Evolutionary conservation across 2,888 invertebrate genomes (phyloP), one percentile per base, ranked within the genome.

Genomic region (Acleris cristana): DNA sequence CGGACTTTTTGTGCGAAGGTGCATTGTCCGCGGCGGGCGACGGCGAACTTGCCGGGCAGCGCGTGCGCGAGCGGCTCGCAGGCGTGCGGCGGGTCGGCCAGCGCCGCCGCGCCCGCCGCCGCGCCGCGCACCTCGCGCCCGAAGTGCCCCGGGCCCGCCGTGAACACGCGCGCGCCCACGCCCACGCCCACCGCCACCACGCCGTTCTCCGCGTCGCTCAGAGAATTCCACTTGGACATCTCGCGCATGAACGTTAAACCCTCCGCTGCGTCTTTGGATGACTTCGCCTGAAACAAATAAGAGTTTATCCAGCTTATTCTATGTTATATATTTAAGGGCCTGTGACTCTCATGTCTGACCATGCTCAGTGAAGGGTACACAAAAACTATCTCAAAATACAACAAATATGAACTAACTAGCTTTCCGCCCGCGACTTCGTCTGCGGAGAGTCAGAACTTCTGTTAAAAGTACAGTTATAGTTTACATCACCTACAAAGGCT

Each of bases 231-330:
- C 81, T 98, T 97, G 1, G 98, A 95, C 98, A 99, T 98, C 90
- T 99, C 99, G 80, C 98, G 97, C 98, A 99, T 99, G 84, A 99
- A 99, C 16, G 97, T 93, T 45, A 98, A 91, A 0, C 99, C 99
- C 89, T 98, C 97, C 76, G 98, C 97, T 0, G 98, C 99, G 82
- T 98, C 97, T 75, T 96, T 95, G 0, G 96, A 92, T 12, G 96
- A 96, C 80, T 96, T 95, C 3, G 99, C 99, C 98, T 98, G 76
- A 16, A 85, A 75, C 12, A 26, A 26, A 19, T 18, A 56, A 56
- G 7, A 2, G n/a, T 45, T 7, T 26, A 26, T 26, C 26, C 26
- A 26, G 26, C 26, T 26, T 26, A 8, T 26, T 26, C 7, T 16
- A 44, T 44, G 16, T 44, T 44, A 16, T 2, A 4, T 14, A 1